Evolutionary conservation across 2,888 invertebrate species (phyloP), one percentile per base, ranked within the genome.

Genomic region (Euphydryas editha): DNA sequence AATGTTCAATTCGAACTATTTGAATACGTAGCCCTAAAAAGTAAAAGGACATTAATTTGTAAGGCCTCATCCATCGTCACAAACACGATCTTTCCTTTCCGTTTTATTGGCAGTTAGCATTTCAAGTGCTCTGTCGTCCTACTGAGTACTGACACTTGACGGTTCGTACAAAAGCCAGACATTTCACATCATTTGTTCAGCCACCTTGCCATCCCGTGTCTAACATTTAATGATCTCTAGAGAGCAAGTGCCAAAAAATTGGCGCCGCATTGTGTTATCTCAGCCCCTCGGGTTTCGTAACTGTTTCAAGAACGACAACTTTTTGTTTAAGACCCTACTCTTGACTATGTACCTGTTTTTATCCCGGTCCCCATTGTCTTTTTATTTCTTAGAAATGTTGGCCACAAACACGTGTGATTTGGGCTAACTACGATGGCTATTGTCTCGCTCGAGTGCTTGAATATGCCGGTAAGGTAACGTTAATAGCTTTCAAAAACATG

Each of bases 91-190:
- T 57, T 70, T 71, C 69, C 67, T 61, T 70, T 55, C 54, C 67
- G 54, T 66, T 68, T 74, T 68, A 78, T 78, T 79, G 76, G 72
- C 73, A 68, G 66, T 68, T 71, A 73, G 72, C 72, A 65, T 70
- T 70, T 77, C 75, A 73, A 78, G 80, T 75, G 73, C 61, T 71
- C 74, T 73, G 75, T 76, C 77, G 60, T 68, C 73, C 71, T 72
- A 61, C 75, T 74, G 76, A 76, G 70, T 72, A 61, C 75, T 74
- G 76, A 76, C 81, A 81, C 82, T 81, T 77, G 78, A 85, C 77
- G 72, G 77, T 76, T 81, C 78, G 75, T 85, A 90, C 87, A 90
- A 87, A 90, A 88, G 81, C 81, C 91, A 92, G 91, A 90, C 83
- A 81, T 87, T 82, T 83, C 85, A 85, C 84, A 79, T 90, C 88